These are phyloP conservation scores for Napeogenes sylphis DNA, from an alignment of 2,888 invertebrate species.

Conservation along the genomic window DNA sequence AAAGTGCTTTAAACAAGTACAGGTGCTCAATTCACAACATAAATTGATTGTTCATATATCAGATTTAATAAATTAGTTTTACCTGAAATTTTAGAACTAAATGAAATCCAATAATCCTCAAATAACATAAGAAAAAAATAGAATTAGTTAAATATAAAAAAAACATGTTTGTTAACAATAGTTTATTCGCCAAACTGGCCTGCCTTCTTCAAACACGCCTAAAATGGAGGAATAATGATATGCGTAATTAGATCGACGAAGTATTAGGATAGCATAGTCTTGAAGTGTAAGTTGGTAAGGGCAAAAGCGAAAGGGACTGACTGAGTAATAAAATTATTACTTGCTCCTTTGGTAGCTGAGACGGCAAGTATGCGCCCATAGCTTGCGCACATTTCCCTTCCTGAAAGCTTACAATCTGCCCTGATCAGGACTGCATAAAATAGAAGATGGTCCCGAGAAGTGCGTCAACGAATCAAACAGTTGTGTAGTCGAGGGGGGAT, in stretches of 20 bases:
- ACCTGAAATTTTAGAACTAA: too few species aligned
- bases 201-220: not conserved
- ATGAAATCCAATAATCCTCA: too few species aligned
- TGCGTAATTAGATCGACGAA: slow-evolving; percentile 77
- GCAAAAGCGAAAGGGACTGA: slow-evolving; percentile 25
- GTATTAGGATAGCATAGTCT: slow-evolving; percentile 68
- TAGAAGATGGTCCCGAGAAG: not conserved
- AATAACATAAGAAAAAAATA: too few species aligned
- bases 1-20: not conserved
- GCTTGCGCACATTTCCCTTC: slow-evolving; percentile 66
- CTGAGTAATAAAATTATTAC: slow-evolving; percentile 25
- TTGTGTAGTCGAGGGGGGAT: not conserved
- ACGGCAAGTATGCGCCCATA: slow-evolving; percentile 38
- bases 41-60: too few species aligned
- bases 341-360: not conserved
- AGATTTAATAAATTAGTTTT: too few species aligned
- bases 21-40: too few species aligned
- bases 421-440: slow-evolving; percentile 72
- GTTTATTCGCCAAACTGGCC: not conserved
- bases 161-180: not conserved
- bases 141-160: too few species aligned
- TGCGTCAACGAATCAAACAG: too few species aligned
- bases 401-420: slow-evolving; percentile 83
- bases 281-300: slow-evolving; percentile 34
- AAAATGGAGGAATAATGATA: slow-evolving; percentile 59